Base-by-base conservation (phyloP, 1,140 invertebrate genomes). In the Anadara kagoshimensis region DNA sequence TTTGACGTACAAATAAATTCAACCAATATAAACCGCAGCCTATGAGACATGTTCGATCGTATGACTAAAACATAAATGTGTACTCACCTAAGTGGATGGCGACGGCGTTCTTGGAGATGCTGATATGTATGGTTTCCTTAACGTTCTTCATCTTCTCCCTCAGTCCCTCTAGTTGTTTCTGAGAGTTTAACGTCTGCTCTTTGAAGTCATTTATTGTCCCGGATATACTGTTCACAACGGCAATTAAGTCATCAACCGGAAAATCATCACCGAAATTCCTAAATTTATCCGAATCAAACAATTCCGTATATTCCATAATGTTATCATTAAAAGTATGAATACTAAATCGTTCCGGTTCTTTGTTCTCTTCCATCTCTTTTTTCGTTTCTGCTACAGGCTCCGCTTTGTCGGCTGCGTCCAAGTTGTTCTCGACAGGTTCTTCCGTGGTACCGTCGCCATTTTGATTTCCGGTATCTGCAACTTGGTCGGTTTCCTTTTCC, bases 101-200 rank as follows among this genome's bases (percentile, higher is more conserved):
- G 7, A 36, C 29, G 29, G 29, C 29, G 7, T 36, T 75, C 44
- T 74, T 59, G 26, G 75, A 74, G 43, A 83, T 67, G 51, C 78
- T 81, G 29, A 73, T 67, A 22, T 81, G 79, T 0, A 83, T 75
- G 57, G 76, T 81, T 43, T 83, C 75, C 43, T 79, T 81, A 0
- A 83, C 79, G 29, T 59, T 71, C 58, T 67, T 81, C 78, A 83
- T 83, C 16, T 69, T 74, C 49, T 63, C 44, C 45, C 81, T 43
- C 12, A 83, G 59, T 0, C 69, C 75, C 49, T 81, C 76, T 24
- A 83, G 73, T 56, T 83, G 75, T 18, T 54, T 20, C 67, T 81
- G 76, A 7, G 74, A 70, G 41, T 77, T 51, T 54, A 62, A 43
- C 18, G 73, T 75, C 66, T 81, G 75, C 14, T 61, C 44, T 41